These are phyloP conservation scores for Sphaerolaimus hirsutus DNA, from an alignment of 2,888 invertebrate species.

Conservation along the genomic window DNA sequence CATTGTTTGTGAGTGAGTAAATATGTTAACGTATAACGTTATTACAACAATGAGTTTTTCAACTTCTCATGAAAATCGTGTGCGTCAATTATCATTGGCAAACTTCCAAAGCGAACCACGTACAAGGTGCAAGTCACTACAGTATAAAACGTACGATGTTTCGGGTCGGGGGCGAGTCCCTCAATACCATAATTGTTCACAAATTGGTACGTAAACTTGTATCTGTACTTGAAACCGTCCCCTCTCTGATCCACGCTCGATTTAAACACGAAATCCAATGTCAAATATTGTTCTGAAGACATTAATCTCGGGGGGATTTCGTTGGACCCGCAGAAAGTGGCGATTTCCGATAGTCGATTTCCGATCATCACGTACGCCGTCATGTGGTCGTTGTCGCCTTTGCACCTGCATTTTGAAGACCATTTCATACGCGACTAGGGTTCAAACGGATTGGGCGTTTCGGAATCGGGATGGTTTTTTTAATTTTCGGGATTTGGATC, in stretches of 20 bases:
- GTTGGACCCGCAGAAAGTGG: slow-evolving; percentile 60
- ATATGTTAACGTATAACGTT: no score
- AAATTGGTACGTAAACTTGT: slow-evolving; percentile 2
- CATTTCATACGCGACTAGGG: no score
- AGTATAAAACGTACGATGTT: neutral
- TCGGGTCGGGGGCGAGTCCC: neutral
- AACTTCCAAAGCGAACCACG: no score
- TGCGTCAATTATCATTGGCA: no score
- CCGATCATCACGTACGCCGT: slow-evolving; percentile 46
- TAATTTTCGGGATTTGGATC: no score
- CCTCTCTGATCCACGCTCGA: neutral
- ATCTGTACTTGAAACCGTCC: neutral
- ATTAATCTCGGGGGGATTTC: slow-evolving; percentile 61
- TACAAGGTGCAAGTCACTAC: no score
- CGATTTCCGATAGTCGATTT: slow-evolving; percentile 57
- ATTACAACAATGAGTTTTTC: no score
- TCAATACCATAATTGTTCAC: slow-evolving; percentile 5
- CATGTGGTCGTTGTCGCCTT: slow-evolving; percentile 30
- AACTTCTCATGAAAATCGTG: no score
- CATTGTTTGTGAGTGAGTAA: no score
- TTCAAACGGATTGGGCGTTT: no score
- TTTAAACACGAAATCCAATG: slow-evolving; percentile 18
- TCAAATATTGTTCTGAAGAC: slow-evolving; percentile 65
- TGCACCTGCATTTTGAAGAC: no score
- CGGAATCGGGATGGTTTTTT: no score